These are phyloP conservation scores for Trilocha varians DNA, from an alignment of 2,888 invertebrate genomes.

Conservation along the genomic window DNA sequence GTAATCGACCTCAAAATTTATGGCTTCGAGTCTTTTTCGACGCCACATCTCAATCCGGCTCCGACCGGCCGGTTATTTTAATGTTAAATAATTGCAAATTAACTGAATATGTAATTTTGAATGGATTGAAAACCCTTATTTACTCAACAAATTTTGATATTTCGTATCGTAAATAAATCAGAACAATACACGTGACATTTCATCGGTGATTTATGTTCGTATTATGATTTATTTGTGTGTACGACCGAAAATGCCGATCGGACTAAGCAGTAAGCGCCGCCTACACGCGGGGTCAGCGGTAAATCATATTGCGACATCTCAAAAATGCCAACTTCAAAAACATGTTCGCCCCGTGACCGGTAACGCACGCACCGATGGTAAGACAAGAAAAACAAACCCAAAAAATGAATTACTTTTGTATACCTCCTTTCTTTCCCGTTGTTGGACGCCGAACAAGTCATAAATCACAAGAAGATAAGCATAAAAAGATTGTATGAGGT, in stretches of 20 bases:
- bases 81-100: too few species aligned
- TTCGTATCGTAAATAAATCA: conserved; percentile 37
- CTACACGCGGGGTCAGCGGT: conserved; percentile 56
- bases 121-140: too few species aligned
- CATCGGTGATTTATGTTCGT: conserved; percentile 42
- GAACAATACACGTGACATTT: conserved; percentile 48
- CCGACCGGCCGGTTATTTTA: conserved; percentile 1
- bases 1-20: conserved; percentile 17
- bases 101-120: too few species aligned
- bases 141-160: conserved; percentile 7
- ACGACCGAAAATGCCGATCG: conserved; percentile 66
- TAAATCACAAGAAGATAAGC: conserved; percentile 74
- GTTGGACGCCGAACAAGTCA: conserved; percentile 68
- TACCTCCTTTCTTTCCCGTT: conserved; percentile 71
- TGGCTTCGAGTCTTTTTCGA: conserved; percentile 8
- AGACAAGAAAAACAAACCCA: conserved; percentile 71
- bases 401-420: conserved; percentile 74
- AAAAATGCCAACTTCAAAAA: conserved; percentile 72
- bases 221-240: conserved; percentile 52
- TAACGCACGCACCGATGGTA: conserved; percentile 64
- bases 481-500: conserved; percentile 72
- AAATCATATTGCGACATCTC: conserved; percentile 71
- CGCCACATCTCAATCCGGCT: conserved; percentile 2
- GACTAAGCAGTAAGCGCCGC: conserved; percentile 62
- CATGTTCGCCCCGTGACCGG: conserved; percentile 63